A percentile compares a stretch with the other conserved stretches of the same genome.
These are phyloP conservation scores for Bombus cullumanus DNA, from an alignment of 1,140 invertebrate species.

Conservation along the genomic window DNA sequence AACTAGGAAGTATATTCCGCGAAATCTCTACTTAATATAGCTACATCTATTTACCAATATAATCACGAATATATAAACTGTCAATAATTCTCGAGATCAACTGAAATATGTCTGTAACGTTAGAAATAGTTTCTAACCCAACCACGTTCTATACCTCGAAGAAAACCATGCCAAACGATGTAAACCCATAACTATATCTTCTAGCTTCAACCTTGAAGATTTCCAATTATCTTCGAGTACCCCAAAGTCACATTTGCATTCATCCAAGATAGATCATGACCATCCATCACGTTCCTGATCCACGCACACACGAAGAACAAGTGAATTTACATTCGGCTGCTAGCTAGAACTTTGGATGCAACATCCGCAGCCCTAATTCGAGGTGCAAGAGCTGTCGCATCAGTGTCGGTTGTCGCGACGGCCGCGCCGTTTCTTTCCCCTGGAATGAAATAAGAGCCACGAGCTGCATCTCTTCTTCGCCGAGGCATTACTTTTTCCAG, in stretches of 20 bases:
- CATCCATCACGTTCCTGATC: background rate
- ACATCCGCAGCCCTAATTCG: slow-evolving; percentile 22
- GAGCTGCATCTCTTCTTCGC: slow-evolving; percentile 49
- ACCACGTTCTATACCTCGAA: background rate
- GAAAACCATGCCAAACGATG: no score
- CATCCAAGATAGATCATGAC: background rate
- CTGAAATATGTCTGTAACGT: background rate
- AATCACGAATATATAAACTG: background rate
- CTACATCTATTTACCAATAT: slow-evolving; percentile 1
- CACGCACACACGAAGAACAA: background rate
- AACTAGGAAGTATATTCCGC: background rate
- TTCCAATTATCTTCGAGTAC: background rate
- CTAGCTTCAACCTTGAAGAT: background rate
- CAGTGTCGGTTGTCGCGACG: slow-evolving; percentile 8
- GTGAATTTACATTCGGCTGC: slow-evolving; percentile 25
- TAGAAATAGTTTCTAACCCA: background rate
- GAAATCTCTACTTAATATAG: background rate
- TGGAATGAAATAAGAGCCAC: slow-evolving; percentile 66
- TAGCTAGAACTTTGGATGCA: background rate
- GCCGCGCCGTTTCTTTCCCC: slow-evolving; percentile 20
- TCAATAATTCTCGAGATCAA: background rate
- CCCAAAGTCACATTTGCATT: background rate
- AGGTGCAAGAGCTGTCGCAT: slow-evolving; percentile 18
- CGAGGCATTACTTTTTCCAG: slow-evolving; percentile 58
- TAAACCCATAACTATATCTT: background rate